Conservation (phyloP, 2,113 vertebrate species). For the human (Homo sapiens) region DNA sequence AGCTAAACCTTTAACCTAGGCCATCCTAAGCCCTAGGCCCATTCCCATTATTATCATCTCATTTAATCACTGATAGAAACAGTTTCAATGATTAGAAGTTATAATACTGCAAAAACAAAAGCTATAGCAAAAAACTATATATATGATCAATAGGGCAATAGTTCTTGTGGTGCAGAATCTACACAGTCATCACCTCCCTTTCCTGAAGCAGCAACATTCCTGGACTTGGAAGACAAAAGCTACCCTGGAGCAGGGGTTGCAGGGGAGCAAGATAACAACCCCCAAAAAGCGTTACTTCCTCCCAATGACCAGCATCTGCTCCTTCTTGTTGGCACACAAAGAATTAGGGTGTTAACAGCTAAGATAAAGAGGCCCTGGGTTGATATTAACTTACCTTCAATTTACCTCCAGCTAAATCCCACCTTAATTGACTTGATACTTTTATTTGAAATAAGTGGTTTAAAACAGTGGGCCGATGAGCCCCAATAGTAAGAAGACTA, state of each 20-base stretch:
- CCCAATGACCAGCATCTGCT: neutral
- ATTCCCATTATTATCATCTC: neutral
- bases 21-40: neutral
- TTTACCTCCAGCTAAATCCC: conserved; percentile 54
- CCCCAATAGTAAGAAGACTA: neutral
- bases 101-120: neutral
- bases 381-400: conserved; percentile 40
- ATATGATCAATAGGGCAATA: fast-evolving
- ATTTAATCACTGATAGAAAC: neutral
- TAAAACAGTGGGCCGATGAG: neutral
- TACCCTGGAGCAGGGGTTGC: neutral
- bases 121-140: neutral
- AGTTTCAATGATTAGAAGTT: neutral
- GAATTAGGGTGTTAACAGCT: neutral
- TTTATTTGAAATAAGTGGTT: conserved; percentile 59
- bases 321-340: neutral
- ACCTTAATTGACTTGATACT: conserved; percentile 33
- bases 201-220: neutral
- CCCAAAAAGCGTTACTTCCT: neutral
- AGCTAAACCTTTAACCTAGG: neutral
- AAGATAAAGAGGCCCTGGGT: neutral
- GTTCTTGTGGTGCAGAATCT: neutral
- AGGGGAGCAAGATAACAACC: neutral
- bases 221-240: neutral
- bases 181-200: neutral